phyloP scores from a whole-genome alignment of 2,888 invertebrate genomes.

The Schrankia costaestrigalis region DNA sequence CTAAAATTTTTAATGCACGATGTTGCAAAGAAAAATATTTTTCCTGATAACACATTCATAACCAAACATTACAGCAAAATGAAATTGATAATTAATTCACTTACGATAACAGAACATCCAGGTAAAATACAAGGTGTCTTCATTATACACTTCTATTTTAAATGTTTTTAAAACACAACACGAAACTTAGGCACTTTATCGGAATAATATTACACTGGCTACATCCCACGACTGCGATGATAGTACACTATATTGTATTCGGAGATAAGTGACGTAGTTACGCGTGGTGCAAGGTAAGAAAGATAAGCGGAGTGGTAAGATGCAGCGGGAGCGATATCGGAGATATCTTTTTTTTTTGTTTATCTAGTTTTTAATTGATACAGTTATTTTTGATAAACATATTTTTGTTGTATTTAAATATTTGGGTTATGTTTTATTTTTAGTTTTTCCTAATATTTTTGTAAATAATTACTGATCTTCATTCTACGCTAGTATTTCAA shows the following conservation, averaged over 20 bases:
- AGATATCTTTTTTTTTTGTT: not conserved
- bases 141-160: conserved; percentile 36
- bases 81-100: conserved; percentile 25
- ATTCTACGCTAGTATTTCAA: conserved; percentile 30
- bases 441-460: no score
- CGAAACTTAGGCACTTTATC: conserved; percentile 24
- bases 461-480: conserved; percentile 59
- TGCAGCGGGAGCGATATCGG: conserved; percentile 7
- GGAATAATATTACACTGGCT: conserved; percentile 34
- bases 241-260: conserved; percentile 35
- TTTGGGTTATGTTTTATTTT: no score
- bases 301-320: conserved; percentile 12
- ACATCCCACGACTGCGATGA: conserved; percentile 27
- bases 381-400: no score
- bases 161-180: conserved; percentile 5
- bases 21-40: no score
- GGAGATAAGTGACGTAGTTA: conserved; percentile 49
- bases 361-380: no score
- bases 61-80: no score
- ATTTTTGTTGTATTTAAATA: no score
- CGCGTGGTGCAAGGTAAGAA: conserved; percentile 25
- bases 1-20: no score
- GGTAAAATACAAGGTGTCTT: conserved; percentile 60
- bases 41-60: no score
- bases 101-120: conserved; percentile 58